Evolutionary conservation across 2,888 invertebrate genomes (phyloP).

Genomic region (Parnassius smintheus): DNA sequence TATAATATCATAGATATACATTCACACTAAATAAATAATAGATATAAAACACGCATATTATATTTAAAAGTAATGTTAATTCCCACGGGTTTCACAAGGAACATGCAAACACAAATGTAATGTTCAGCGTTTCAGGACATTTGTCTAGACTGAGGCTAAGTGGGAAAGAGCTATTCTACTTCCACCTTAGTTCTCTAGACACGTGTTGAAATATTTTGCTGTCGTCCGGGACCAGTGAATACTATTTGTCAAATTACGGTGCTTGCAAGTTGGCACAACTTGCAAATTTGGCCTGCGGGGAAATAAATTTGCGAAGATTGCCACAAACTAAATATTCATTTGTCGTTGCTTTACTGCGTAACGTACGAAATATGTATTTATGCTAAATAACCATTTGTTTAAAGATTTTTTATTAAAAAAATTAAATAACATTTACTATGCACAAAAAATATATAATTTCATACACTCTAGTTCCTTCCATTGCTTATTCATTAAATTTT

Average conservation of each 20-base stretch:
- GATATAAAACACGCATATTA: too few species aligned
- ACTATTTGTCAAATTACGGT: slow-evolving; percentile 44
- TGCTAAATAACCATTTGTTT: neutral
- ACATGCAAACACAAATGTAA: slow-evolving; percentile 22
- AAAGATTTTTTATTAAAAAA: slow-evolving; percentile 8
- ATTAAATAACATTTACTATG: slow-evolving; percentile 46
- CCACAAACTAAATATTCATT: slow-evolving; percentile 23
- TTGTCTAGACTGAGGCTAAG: slow-evolving; percentile 55
- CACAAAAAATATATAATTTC: too few species aligned
- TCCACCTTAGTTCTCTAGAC: slow-evolving; percentile 39
- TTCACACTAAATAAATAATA: too few species aligned
- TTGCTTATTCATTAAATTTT: too few species aligned
- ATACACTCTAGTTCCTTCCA: too few species aligned
- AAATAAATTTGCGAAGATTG: slow-evolving; percentile 21
- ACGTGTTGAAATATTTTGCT: slow-evolving; percentile 40
- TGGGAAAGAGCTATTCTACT: slow-evolving; percentile 36
- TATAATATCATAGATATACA: too few species aligned
- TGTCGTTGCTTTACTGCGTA: slow-evolving; percentile 3
- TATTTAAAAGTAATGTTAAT: neutral
- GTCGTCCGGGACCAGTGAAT: slow-evolving; percentile 35
- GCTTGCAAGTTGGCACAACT: slow-evolving; percentile 34
- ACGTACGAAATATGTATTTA: slow-evolving; percentile 2
- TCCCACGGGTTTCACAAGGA: neutral
- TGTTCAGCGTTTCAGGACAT: slow-evolving; percentile 44
- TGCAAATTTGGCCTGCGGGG: slow-evolving; percentile 21